Conservation (phyloP, 2,797 vertebrate genomes). For the Melopsittacus undulatus region DNA sequence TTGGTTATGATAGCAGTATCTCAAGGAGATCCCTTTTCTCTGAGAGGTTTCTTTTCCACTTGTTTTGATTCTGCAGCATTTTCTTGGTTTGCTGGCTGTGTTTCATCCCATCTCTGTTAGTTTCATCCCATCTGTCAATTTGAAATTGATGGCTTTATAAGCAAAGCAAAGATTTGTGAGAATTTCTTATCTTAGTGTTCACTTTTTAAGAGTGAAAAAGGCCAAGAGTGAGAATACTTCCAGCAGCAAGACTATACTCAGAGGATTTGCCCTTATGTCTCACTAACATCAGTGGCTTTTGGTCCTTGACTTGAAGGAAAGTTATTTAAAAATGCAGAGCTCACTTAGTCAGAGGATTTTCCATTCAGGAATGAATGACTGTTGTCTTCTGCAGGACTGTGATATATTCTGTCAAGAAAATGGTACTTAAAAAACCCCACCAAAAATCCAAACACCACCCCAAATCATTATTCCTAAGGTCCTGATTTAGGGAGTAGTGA, state of each 20-base stretch:
- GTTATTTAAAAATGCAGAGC: not conserved
- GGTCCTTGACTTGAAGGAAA: not conserved
- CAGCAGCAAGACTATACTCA: not conserved
- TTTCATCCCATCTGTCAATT: not conserved
- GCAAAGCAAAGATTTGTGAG: not conserved
- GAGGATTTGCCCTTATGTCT: not conserved
- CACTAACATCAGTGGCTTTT: not conserved
- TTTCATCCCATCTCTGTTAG: not conserved
- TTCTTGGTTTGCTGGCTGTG: not conserved
- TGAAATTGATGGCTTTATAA: not conserved
- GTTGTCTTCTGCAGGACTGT: not conserved
- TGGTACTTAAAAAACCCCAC: fast-evolving
- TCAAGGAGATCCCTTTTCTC: not conserved
- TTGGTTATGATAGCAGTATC: not conserved
- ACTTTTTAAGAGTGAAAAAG: not conserved
- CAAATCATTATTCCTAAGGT: not conserved
- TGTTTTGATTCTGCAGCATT: not conserved
- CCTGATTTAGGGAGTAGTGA: not conserved
- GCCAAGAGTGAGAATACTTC: not conserved
- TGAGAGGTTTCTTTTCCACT: not conserved
- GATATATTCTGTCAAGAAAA: not conserved
- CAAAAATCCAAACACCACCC: fast-evolving
- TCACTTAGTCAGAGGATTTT: not conserved
- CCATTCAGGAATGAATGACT: not conserved
- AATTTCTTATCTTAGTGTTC: not conserved